Evolutionary conservation across 2,113 vertebrate genomes (phyloP), one percentile per base, ranked within the genome.

Genomic region (Malurus cyaneus): DNA sequence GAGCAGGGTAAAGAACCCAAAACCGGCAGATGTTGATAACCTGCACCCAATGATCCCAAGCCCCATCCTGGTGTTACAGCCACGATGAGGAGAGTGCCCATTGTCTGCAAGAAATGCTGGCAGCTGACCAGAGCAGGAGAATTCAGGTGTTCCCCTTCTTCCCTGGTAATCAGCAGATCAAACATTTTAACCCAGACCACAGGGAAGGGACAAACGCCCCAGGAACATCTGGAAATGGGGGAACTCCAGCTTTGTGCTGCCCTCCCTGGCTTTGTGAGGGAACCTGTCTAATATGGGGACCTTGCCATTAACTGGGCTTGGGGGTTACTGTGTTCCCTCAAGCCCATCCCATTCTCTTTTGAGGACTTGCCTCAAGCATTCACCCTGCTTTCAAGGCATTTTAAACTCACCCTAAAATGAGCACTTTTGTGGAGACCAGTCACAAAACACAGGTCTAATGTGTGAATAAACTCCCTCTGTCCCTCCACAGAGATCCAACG

Each of bases 1-100:
- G 11, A 7, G 2, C 0, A 0, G 10, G n/a, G 16, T 3, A 20
- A 34, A 52, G 3, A 18, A 3, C 23, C 44, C 23, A 18, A 3
- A 12, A 3, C 13, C 34, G 29, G 9, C 62, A 85, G 71, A 74
- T 23, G 47, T 49, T 5, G 12, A 23, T 49, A 49, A 23, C 47
- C 47, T 49, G 47, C 47, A 49, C 47, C 47, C 47, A 23, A 49
- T 21, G 12, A 23, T 5, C 25, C 60, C 53, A 5, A 28, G 11
- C 31, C 44, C 61, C 21, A 7, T 1, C 8, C 0, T 1, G 19
- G 7, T 41, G 42, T 12, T 3, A 18, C 12, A 11, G 14, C 13
- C 1, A 0, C 11, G 29, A 11, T 39, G 41, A 39, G 46, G 44
- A 42, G 4, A 26, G 26, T 13, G n/a, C 46, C 49, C 46, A 2